Percentiles rank a stretch among this genome's conserved stretches.
phyloP scores from a whole-genome alignment of 2,797 vertebrate genomes.

The Scomberomorus guttatus region DNA sequence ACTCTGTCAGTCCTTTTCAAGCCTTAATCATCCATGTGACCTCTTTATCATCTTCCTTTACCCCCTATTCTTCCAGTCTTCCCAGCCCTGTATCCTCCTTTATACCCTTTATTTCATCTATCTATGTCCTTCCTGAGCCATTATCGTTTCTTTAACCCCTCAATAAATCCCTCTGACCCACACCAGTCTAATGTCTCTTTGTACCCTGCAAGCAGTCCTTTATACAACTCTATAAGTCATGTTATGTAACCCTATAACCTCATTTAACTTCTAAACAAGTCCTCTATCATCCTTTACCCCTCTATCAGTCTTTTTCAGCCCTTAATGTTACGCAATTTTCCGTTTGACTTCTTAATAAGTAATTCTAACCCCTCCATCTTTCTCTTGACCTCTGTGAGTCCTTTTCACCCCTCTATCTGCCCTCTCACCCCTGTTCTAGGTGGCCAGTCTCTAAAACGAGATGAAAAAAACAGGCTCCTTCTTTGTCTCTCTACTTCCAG shows the following conservation, averaged over 20 bases:
- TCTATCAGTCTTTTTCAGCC: background rate
- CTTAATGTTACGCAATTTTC: background rate
- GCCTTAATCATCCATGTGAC: background rate
- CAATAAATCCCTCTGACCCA: background rate
- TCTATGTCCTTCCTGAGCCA: too few relatives aligned
- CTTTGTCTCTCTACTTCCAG: background rate
- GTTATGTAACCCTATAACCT: background rate
- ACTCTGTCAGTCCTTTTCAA: background rate
- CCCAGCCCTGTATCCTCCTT: too few relatives aligned
- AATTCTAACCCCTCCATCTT: background rate
- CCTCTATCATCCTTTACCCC: background rate
- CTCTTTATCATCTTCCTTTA: background rate
- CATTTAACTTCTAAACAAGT: background rate
- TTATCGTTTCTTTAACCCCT: too few relatives aligned
- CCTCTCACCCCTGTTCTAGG: too few relatives aligned
- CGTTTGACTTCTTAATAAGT: background rate
- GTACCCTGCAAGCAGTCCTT: background rate
- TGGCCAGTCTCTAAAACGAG: background rate
- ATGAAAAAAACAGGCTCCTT: background rate
- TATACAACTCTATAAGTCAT: background rate
- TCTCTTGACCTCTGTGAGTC: background rate
- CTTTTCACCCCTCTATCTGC: background rate
- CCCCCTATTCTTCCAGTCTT: too few relatives aligned
- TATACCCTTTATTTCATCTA: too few relatives aligned
- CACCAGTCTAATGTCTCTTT: background rate